Conservation (phyloP, 2,888 invertebrate genomes). For the Dynastes tityus region DNA sequence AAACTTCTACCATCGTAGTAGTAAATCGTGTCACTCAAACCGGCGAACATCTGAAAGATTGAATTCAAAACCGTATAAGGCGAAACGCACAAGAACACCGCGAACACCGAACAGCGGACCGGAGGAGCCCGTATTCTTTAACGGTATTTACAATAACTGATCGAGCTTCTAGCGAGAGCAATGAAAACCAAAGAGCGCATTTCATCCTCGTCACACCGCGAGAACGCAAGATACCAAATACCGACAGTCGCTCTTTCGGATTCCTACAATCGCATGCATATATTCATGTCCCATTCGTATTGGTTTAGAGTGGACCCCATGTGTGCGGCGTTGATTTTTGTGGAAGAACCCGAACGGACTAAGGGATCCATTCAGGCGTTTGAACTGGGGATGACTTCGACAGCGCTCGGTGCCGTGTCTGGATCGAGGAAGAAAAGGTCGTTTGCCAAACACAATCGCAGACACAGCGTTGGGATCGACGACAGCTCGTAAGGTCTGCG, state of each 20-base stretch:
- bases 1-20: background rate
- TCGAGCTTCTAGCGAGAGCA: background rate
- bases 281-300: background rate
- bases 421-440: conserved; percentile 33
- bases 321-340: conserved; percentile 29
- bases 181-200: conserved; percentile 1
- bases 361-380: conserved; percentile 33
- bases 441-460: conserved; percentile 32
- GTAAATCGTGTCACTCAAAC: conserved; percentile 16
- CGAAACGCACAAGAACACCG: background rate
- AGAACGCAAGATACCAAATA: background rate
- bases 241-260: background rate
- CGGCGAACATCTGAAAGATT: conserved; percentile 7
- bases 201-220: background rate
- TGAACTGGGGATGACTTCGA: conserved; percentile 4
- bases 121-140: conserved; percentile 26
- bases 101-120: conserved; percentile 18
- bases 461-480: conserved; percentile 27
- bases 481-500: conserved; percentile 26
- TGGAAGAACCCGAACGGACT: conserved; percentile 26
- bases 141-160: conserved; percentile 30
- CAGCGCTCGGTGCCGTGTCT: conserved; percentile 1
- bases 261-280: conserved; percentile 11
- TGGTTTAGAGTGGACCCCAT: background rate
- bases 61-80: conserved; percentile 28